Conservation (phyloP, 2,113 vertebrate genomes). For the human region DNA sequence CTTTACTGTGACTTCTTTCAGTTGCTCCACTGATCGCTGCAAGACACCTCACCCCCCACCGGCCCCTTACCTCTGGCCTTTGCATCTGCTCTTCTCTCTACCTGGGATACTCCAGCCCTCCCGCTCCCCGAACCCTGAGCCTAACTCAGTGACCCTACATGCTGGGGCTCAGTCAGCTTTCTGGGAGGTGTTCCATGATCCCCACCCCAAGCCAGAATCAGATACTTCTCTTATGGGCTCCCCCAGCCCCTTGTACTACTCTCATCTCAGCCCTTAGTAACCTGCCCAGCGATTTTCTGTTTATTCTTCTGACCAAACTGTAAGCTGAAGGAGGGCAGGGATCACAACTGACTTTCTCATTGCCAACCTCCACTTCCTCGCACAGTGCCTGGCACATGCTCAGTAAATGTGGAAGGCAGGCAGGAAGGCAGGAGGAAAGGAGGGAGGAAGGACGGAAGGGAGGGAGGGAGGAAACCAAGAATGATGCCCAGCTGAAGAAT, state of each 20-base stretch:
- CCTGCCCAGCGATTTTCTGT: not conserved
- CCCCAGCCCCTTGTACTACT: not conserved
- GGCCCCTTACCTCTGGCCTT: not conserved
- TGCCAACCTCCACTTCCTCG: not conserved
- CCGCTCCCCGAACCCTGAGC: too few species aligned
- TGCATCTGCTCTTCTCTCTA: not conserved
- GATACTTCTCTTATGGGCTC: not conserved
- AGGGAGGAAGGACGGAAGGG: rapidly evolving
- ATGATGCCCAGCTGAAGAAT: not conserved
- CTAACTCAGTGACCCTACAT: not conserved
- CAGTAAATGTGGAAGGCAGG: not conserved
- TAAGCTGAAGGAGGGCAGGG: not conserved
- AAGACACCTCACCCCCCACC: too few species aligned
- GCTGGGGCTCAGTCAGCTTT: not conserved
- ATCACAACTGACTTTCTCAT: not conserved
- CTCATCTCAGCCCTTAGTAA: not conserved
- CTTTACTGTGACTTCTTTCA: not conserved
- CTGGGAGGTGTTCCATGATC: not conserved
- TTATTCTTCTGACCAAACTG: not conserved
- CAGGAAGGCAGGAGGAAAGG: not conserved
- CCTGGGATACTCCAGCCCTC: not conserved
- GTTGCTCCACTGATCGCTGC: not conserved
- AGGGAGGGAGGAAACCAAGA: not conserved
- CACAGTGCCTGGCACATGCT: not conserved
- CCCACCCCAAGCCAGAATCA: not conserved